Evolutionary conservation across 35 echinoderm and acorn worm genomes (phyloP), one percentile per base, ranked within the genome.

Genomic region (Diadema setosum): DNA sequence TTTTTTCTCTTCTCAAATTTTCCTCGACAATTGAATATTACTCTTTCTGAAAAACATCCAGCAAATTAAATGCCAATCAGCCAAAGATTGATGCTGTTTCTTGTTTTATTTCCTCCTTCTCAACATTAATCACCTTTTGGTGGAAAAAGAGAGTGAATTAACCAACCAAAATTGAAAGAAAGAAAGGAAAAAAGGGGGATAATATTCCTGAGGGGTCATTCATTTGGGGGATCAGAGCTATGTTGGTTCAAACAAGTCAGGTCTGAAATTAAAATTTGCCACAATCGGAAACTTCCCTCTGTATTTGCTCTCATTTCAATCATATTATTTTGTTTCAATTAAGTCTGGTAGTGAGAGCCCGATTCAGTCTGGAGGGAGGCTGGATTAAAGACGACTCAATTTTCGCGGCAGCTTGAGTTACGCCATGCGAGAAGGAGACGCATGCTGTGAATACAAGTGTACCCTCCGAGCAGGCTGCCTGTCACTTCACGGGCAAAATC

Each of bases 261-360:
- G 34, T 78, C 37, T 43, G 73, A 78, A 78, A 78, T 35, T 52
- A 52, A 52, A 52, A 52, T 52, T 52, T 52, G 48, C 48, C 9
- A 52, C 48, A 52, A 52, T 52, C n/a, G 48, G 48, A 52, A n/a
- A 52, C 48, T 52, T 52, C 48, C 48, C 48, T 35, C 40, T 44
- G n/a, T 78, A 78, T 78, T 78, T 78, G 44, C 73, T 42, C 73
- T 78, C 73, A 78, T 78, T 78, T 78, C 73, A 78, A 78, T 78
- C 73, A 78, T 78, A 78, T 78, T 78, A 78, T 78, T 78, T 78
- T 78, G 73, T 78, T 78, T 78, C 73, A 78, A 78, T 78, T 78
- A 78, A 78, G 44, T 78, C 44, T 44, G 40, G 73, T 78, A 35
- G n/a, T n/a, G n/a, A n/a, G 40, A 44, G 44, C 27, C 73, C 44